Evolutionary conservation across 1,140 invertebrate genomes (phyloP), one percentile per base, ranked within the genome.

Genomic region (Charaxes varanes): DNA sequence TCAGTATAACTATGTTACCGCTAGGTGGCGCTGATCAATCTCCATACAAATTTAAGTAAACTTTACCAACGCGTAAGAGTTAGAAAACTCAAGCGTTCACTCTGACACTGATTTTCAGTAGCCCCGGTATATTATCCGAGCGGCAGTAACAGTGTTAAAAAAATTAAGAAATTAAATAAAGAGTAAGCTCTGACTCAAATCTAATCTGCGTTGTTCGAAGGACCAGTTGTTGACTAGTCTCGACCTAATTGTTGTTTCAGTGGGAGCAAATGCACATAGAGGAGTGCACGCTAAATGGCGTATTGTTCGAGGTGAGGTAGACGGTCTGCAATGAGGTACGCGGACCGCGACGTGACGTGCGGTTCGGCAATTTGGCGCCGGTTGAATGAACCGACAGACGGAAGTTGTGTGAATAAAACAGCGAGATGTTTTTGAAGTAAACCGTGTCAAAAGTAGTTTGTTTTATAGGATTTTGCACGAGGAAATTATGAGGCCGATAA

Each of bases 311-410:
- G 19, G 4, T 8, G 32, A 21, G 8, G 14, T 13, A n/a, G n/a
- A 44, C 26, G 37, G 22, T 37, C n/a, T 24, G 32, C 27, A 32
- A 32, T 15, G 14, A 31, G 35, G 14, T 44, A 37, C 27, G 32
- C 24, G 34, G 17, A 37, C 34, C 34, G 44, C 40, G 21, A 49
- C 33, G 23, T 42, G 40, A 50, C 41, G 41, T 43, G 41, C 31
- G 26, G 43, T 46, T 40, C 35, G 18, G 44, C 30, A 40, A 27
- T 46, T 46, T 41, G 42, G 37, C 37, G 19, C 11, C 49, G 36
- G 42, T 46, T 45, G 49, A 46, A 46, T 35, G 49, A 52, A 45
- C 49, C 26, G 40, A 40, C 30, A 19, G 47, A 35, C 43, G 38
- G 42, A 44, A 42, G 16, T 26, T 16, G 43, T 40, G 22, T 47